These are phyloP conservation scores for Doris montereyensis DNA, from an alignment of 2,888 invertebrate species.

Conservation along the genomic window DNA sequence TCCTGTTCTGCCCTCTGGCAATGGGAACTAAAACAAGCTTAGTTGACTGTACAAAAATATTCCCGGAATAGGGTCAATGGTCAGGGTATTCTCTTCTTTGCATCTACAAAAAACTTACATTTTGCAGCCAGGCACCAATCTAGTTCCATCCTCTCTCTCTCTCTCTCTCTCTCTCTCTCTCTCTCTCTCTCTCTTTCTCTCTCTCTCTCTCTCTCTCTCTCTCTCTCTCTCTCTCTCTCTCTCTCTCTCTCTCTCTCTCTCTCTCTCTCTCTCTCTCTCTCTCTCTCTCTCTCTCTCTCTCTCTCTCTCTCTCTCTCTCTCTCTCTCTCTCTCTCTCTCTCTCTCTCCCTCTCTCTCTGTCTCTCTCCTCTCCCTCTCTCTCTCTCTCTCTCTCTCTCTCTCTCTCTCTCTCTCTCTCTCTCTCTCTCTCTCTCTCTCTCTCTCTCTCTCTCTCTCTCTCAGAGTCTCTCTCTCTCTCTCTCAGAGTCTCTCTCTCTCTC, in stretches of 20 bases:
- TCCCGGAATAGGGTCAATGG: no score
- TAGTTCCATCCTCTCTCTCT: neutral
- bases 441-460: no score
- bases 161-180: slow-evolving; percentile 13
- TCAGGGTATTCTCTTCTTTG: no score
- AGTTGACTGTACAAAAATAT: no score
- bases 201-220: neutral
- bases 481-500: no score
- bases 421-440: no score
- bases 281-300: neutral
- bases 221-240: neutral
- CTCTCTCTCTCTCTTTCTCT: slow-evolving; percentile 16
- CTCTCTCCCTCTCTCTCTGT: slow-evolving; percentile 2
- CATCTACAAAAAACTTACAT: no score
- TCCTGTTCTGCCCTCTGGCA: no score
- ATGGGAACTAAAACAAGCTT: no score
- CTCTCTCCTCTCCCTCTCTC: neutral
- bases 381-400: no score
- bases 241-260: neutral
- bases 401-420: no score
- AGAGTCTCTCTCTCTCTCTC: no score
- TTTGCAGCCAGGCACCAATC: neutral
- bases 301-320: neutral
- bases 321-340: slow-evolving; percentile 5
- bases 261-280: neutral